These are phyloP conservation scores for Malurus melanocephalus DNA, from an alignment of 2,113 vertebrate species.

Conservation along the genomic window DNA sequence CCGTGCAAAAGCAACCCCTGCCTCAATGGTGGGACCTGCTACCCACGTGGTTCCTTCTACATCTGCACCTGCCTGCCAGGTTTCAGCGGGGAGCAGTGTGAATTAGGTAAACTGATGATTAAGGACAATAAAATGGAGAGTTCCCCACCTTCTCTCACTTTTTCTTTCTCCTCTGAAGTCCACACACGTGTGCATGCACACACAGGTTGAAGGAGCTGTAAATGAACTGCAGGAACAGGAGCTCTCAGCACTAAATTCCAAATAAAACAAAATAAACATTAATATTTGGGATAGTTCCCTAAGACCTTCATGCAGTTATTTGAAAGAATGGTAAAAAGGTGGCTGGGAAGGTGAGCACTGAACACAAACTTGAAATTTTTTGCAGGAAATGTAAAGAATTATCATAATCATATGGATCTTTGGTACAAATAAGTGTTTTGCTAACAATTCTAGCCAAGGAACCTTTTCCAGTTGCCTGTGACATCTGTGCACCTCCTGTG, in stretches of 20 bases:
- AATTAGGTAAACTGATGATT: conserved; percentile 80
- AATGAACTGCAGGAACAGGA: background rate
- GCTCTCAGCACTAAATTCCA: background rate
- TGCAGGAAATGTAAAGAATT: background rate
- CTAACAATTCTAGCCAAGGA: background rate
- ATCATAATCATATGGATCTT: background rate
- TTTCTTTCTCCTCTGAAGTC: background rate
- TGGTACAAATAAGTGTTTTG: background rate
- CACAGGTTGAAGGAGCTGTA: background rate
- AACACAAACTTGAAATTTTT: background rate
- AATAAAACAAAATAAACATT: background rate
- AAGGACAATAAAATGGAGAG: background rate
- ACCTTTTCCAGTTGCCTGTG: background rate
- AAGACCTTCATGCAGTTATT: background rate
- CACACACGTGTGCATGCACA: background rate
- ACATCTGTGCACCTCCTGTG: background rate
- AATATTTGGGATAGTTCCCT: background rate
- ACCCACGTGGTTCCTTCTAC: conserved; percentile 74
- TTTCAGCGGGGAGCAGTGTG: conserved; percentile 87
- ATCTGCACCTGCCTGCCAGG: conserved; percentile 89
- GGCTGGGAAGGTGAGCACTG: background rate
- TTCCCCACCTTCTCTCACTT: background rate
- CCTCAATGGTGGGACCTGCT: conserved; percentile 88
- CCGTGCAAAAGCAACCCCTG: conserved; percentile 84
- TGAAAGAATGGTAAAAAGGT: background rate